phyloP scores from a whole-genome alignment of 2,888 invertebrate species.

The Cosmia pyralina region DNA sequence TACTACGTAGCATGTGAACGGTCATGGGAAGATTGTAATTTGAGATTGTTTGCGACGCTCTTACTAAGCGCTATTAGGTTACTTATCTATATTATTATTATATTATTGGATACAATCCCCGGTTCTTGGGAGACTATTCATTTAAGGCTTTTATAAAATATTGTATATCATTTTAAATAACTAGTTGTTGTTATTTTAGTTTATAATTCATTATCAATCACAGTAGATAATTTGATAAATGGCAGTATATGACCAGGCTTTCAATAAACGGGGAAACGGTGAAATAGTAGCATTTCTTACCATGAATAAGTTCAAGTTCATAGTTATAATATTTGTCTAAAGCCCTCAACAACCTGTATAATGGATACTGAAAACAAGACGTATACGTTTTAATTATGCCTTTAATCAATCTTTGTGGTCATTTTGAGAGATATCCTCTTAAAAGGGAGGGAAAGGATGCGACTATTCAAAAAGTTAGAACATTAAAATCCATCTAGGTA shows the following conservation, averaged over 20 bases:
- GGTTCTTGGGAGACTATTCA: slow-evolving; percentile 3
- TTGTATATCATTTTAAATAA: neutral
- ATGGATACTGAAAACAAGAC: neutral
- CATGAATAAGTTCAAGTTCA: neutral
- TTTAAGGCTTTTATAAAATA: neutral
- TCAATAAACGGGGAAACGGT: neutral
- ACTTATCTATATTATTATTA: slow-evolving; percentile 19
- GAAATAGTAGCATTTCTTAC: neutral
- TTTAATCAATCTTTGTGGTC: neutral
- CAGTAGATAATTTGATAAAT: slow-evolving; percentile 2
- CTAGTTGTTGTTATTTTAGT: slow-evolving; percentile 1
- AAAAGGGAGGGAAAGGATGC: neutral
- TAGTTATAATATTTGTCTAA: neutral
- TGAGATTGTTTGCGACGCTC: slow-evolving; percentile 35
- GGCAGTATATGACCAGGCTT: neutral
- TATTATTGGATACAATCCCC: slow-evolving; percentile 16
- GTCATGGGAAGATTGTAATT: slow-evolving; percentile 56
- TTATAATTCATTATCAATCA: neutral
- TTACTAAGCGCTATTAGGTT: slow-evolving; percentile 42
- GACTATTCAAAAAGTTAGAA: neutral
- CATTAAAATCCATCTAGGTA: neutral
- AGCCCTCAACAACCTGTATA: neutral
- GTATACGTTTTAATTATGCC: neutral
- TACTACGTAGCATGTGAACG: slow-evolving; percentile 53
- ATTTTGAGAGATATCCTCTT: neutral